A percentile compares a stretch with the other conserved stretches of the same genome.
Conservation (phyloP, 2,113 vertebrate genomes). For the Polypterus bichir region DNA sequence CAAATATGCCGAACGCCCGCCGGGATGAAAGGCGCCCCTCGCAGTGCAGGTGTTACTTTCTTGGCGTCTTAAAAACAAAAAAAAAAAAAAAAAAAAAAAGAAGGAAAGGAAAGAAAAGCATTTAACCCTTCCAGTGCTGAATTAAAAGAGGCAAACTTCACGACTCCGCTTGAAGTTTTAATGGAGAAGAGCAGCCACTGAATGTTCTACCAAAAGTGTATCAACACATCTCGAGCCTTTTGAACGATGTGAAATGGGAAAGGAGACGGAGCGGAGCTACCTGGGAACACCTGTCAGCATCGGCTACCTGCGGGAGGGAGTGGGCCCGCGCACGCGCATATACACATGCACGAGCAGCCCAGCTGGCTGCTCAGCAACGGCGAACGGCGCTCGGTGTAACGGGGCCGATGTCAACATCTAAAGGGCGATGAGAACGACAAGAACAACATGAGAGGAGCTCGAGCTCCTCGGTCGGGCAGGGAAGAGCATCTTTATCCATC, state of each 20-base stretch:
- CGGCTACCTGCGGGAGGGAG: slow-evolving; percentile 29
- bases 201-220: no score
- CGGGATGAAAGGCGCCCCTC: slow-evolving; percentile 34
- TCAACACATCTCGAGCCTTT: no score
- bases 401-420: no score
- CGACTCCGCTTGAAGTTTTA: no score
- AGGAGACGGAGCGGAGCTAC: slow-evolving; percentile 26
- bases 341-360: neutral
- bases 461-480: no score
- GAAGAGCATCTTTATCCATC: no score
- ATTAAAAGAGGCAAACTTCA: neutral
- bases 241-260: slow-evolving; percentile 24
- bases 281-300: slow-evolving; percentile 55
- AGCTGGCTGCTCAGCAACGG: no score
- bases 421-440: no score
- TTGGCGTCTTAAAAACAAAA: slow-evolving; percentile 4
- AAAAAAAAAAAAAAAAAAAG: neutral
- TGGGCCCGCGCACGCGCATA: neutral
- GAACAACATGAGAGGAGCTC: no score
- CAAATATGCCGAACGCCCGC: slow-evolving; percentile 50
- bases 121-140: slow-evolving; percentile 30
- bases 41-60: slow-evolving; percentile 41
- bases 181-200: no score
- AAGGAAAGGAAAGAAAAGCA: neutral
- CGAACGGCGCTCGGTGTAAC: no score